These are phyloP conservation scores for Stegana nigrithorax DNA, from an alignment of 2,888 invertebrate species.

Conservation along the genomic window DNA sequence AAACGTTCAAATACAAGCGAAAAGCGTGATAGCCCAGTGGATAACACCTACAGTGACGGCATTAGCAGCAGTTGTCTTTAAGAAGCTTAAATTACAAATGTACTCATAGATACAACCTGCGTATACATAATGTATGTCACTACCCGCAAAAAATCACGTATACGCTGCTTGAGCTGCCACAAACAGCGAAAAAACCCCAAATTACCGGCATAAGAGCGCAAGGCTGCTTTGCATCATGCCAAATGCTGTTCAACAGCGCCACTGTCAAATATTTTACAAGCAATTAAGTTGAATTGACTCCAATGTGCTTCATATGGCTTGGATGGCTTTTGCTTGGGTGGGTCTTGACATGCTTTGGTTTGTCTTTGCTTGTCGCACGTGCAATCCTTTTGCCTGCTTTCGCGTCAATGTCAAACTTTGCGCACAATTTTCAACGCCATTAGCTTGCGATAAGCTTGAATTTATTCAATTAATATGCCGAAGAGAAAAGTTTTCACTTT, in stretches of 20 bases:
- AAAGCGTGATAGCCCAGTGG: slow-evolving; percentile 27
- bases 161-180: slow-evolving; percentile 15
- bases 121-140: neutral
- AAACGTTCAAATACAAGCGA: too few species aligned
- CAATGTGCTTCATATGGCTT: neutral
- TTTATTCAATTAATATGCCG: slow-evolving; percentile 4
- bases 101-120: slow-evolving; percentile 31
- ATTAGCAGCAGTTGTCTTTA: neutral
- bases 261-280: neutral
- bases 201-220: too few species aligned
- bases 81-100: slow-evolving; percentile 34
- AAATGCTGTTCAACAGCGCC: neutral
- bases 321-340: too few species aligned
- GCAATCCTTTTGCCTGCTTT: neutral
- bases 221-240: too few species aligned
- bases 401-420: neutral
- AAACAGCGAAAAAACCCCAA: too few species aligned
- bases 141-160: slow-evolving; percentile 21
- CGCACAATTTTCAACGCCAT: slow-evolving; percentile 10
- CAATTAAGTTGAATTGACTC: neutral
- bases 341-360: too few species aligned
- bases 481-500: neutral
- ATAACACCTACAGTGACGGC: slow-evolving; percentile 33
- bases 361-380: too few species aligned
- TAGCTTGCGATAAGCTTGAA: neutral